Percentiles rank a stretch among this genome's conserved stretches.
phyloP scores from a whole-genome alignment of 2,888 invertebrate species.

The Rotaria magnacalcarata region DNA sequence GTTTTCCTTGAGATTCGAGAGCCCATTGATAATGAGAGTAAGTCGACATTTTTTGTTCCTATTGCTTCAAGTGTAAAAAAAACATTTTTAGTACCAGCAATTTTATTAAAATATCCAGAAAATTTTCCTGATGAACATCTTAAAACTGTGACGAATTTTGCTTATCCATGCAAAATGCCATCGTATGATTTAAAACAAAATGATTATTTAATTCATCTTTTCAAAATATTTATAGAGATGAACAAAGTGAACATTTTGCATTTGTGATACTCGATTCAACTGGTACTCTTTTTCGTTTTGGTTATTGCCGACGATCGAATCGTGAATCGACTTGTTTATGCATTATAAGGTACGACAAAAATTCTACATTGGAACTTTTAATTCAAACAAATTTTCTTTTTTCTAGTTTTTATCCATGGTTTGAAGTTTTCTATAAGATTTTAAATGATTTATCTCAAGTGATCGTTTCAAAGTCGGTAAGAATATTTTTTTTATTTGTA shows the following conservation, averaged over 20 bases:
- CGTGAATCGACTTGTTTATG: background rate
- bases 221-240: background rate
- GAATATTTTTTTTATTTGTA: background rate
- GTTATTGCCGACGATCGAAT: slow-evolving; percentile 33
- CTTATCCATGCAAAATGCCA: slow-evolving; percentile 24
- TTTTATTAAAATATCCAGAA: background rate
- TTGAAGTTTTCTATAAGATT: background rate
- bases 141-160: background rate
- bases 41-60: background rate
- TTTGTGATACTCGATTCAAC: background rate
- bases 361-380: background rate
- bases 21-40: background rate
- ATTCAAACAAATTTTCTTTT: background rate
- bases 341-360: background rate
- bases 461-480: background rate
- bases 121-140: background rate
- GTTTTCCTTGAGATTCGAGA: slow-evolving; percentile 30
- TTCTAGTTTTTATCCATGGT: slow-evolving; percentile 30
- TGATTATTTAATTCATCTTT: too few relatives aligned
- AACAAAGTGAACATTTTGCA: slow-evolving; percentile 27
- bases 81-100: background rate
- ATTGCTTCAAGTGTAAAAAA: background rate
- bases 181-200: background rate
- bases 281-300: slow-evolving; percentile 1
- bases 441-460: slow-evolving; percentile 14